phyloP scores from a whole-genome alignment of 2,888 invertebrate genomes.

The Palloptera scutellata region DNA sequence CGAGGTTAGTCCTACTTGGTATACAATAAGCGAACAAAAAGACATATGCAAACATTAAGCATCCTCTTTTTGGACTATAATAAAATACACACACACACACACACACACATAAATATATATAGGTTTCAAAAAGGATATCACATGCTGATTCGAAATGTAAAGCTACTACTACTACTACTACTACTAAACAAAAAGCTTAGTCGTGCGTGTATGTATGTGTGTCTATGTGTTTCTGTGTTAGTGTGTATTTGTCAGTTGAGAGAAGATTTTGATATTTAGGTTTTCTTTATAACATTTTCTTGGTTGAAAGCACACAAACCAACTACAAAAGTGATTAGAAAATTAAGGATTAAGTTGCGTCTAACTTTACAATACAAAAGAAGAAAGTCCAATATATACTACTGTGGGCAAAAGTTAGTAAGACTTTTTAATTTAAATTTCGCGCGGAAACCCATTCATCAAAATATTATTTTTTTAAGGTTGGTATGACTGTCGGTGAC shows the following conservation, averaged over 20 bases:
- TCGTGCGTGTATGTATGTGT: background rate
- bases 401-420: too few relatives aligned
- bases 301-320: conserved; percentile 7
- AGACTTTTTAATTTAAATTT: too few relatives aligned
- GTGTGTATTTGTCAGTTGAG: background rate
- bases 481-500: too few relatives aligned
- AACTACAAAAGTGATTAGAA: background rate
- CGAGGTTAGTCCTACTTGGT: too few relatives aligned
- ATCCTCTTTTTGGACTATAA: background rate
- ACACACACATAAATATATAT: background rate
- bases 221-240: too few relatives aligned
- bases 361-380: background rate
- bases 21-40: too few relatives aligned
- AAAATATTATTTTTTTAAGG: too few relatives aligned
- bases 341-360: background rate
- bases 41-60: too few relatives aligned
- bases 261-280: conserved; percentile 7
- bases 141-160: too few relatives aligned
- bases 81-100: background rate
- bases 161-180: background rate
- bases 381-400: background rate
- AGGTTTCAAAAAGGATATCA: background rate
- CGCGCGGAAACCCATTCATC: too few relatives aligned
- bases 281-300: conserved; percentile 6
- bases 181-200: background rate